phyloP scores from a whole-genome alignment of 2,888 invertebrate species.

The Eilema sororculum region DNA sequence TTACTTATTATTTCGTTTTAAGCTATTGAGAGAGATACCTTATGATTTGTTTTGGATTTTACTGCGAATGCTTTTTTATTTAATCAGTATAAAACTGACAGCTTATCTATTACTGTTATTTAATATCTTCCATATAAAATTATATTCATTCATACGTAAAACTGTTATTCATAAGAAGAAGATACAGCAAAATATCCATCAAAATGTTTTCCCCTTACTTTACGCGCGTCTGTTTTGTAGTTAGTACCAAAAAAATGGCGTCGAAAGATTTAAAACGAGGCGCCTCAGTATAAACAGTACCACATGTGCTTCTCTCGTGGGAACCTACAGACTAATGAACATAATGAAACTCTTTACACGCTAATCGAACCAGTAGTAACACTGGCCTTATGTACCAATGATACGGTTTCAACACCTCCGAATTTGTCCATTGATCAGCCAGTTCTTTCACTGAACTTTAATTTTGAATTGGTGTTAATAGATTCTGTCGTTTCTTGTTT shows the following conservation, averaged over 20 bases:
- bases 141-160: not conserved
- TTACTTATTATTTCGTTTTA: slow-evolving; percentile 27
- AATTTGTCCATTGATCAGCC: slow-evolving; percentile 36
- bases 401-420: slow-evolving; percentile 52
- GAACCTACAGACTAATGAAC: slow-evolving; percentile 71
- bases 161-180: not conserved
- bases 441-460: slow-evolving; percentile 16
- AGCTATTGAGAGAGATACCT: slow-evolving; percentile 14
- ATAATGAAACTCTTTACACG: slow-evolving; percentile 74
- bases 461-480: slow-evolving; percentile 39
- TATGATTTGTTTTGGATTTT: slow-evolving; percentile 13
- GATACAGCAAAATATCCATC: slow-evolving; percentile 27
- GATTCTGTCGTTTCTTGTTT: slow-evolving; percentile 29
- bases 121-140: not conserved
- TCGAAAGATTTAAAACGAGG: slow-evolving; percentile 71
- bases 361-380: slow-evolving; percentile 69
- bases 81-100: slow-evolving; percentile 3
- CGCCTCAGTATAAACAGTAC: slow-evolving; percentile 67
- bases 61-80: not conserved
- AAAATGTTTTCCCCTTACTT: slow-evolving; percentile 57
- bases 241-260: slow-evolving; percentile 61
- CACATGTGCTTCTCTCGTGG: slow-evolving; percentile 80
- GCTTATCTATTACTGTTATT: slow-evolving; percentile 5
- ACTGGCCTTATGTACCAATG: slow-evolving; percentile 46
- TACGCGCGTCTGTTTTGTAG: slow-evolving; percentile 43